Conservation (phyloP, 2,888 invertebrate genomes). For the Melitaea athalia region DNA sequence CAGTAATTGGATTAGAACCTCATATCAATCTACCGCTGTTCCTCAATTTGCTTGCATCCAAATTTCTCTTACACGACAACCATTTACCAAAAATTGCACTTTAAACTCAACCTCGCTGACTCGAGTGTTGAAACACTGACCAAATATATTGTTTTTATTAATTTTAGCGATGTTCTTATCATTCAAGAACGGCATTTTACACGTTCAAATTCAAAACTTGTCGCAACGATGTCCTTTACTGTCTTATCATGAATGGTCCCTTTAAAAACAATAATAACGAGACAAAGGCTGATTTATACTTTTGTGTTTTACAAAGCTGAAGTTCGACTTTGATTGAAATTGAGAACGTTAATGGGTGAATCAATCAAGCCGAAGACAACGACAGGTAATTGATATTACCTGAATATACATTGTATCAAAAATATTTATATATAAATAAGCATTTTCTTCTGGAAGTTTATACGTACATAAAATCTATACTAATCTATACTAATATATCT, state of each 20-base stretch:
- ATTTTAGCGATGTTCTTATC: too few species aligned
- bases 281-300: slow-evolving; percentile 37
- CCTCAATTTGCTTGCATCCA: too few species aligned
- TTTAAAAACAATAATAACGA: slow-evolving; percentile 10
- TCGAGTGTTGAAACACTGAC: too few species aligned
- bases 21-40: too few species aligned
- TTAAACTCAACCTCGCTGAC: too few species aligned
- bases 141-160: too few species aligned
- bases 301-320: slow-evolving; percentile 1
- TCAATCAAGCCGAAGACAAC: slow-evolving; percentile 7
- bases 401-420: background rate
- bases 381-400: slow-evolving; percentile 8
- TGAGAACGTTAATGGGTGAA: slow-evolving; percentile 4
- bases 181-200: too few species aligned
- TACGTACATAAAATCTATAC: background rate
- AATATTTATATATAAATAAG: background rate
- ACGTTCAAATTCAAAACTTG: too few species aligned
- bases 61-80: too few species aligned
- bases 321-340: slow-evolving; percentile 9
- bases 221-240: background rate
- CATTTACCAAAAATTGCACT: too few species aligned
- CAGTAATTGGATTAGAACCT: too few species aligned
- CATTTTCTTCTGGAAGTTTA: background rate
- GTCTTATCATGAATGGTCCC: background rate
- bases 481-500: too few species aligned